Evolutionary conservation across 2,888 invertebrate genomes (phyloP).

Genomic region (Metallyticus violacea): DNA sequence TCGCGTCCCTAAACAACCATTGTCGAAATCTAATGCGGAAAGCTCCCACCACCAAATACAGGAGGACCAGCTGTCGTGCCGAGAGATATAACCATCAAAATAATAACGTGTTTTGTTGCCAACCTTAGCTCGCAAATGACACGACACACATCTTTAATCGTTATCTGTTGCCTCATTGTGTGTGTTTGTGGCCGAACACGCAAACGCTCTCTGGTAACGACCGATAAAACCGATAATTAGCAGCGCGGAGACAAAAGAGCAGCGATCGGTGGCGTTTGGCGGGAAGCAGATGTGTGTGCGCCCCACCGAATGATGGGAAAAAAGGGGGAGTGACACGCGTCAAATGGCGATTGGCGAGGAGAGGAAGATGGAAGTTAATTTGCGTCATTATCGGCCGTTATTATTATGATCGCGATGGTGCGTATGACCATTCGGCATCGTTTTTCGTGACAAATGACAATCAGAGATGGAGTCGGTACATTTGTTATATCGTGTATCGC

Average conservation of each 20-base stretch:
- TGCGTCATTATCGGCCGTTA: background rate
- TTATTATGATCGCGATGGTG: background rate
- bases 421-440: background rate
- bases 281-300: conserved; percentile 3
- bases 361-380: background rate
- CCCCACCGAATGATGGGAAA: conserved; percentile 11
- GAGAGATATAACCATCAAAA: background rate
- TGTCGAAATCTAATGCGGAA: background rate
- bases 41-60: too few species aligned
- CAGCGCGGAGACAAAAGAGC: background rate
- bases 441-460: background rate
- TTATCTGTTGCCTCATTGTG: background rate
- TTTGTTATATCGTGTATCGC: too few species aligned
- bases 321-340: background rate
- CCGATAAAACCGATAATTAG: background rate
- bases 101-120: background rate
- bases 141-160: background rate
- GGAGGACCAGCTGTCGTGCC: background rate
- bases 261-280: conserved; percentile 3
- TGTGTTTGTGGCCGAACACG: background rate
- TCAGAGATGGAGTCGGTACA: background rate
- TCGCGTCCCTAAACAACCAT: background rate
- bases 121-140: background rate
- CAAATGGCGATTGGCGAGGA: background rate
- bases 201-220: background rate